These are phyloP conservation scores for Cheilosia vernalis DNA, from an alignment of 2,888 invertebrate species.

Conservation along the genomic window DNA sequence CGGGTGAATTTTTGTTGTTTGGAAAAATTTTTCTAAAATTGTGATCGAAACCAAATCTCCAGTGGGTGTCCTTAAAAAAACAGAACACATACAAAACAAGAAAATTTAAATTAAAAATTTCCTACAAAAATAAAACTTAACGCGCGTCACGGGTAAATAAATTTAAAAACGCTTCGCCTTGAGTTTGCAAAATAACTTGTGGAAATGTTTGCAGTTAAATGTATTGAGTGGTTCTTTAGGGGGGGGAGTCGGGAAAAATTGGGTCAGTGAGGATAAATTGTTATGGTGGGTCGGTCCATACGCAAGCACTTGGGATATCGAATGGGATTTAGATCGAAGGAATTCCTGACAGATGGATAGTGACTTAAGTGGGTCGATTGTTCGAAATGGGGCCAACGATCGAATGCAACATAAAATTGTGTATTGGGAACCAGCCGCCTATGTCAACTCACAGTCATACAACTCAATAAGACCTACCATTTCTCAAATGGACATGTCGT, in stretches of 20 bases:
- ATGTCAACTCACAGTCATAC: too few species aligned
- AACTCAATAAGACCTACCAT: too few species aligned
- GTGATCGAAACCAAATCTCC: slow-evolving; percentile 7
- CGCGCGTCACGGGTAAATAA: background rate
- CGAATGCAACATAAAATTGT: too few species aligned
- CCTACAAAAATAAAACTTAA: slow-evolving; percentile 9
- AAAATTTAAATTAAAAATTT: background rate
- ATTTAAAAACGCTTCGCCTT: slow-evolving; percentile 35
- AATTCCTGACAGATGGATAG: background rate
- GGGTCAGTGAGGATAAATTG: slow-evolving; percentile 41
- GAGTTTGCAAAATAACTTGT: slow-evolving; percentile 45
- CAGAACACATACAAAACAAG: background rate
- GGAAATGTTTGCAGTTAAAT: slow-evolving; percentile 37
- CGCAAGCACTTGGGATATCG: background rate
- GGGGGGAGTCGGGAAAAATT: background rate
- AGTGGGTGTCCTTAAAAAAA: slow-evolving; percentile 34
- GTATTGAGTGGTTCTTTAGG: background rate
- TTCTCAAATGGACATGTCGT: too few species aligned
- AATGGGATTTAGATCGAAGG: background rate
- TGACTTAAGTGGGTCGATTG: too few species aligned
- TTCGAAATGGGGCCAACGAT: too few species aligned
- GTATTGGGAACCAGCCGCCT: too few species aligned
- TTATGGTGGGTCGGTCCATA: background rate
- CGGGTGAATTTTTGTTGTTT: background rate
- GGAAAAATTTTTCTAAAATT: slow-evolving; percentile 8